Conservation (phyloP, 2,113 vertebrate genomes). For the Lepidiolamprologus cunningtoni region DNA sequence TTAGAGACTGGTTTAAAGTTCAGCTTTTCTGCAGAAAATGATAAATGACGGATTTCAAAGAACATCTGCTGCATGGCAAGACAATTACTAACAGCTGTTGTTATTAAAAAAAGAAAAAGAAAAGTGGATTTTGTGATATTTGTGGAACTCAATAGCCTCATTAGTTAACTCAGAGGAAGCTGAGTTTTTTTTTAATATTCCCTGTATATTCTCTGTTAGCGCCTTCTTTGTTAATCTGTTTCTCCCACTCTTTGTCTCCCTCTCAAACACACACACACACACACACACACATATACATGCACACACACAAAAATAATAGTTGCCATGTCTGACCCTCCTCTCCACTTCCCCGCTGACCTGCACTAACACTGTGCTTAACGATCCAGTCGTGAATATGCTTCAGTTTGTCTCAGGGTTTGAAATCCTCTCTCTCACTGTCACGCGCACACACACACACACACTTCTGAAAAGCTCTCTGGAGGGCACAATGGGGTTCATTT, state of each 20-base stretch:
- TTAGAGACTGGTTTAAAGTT: constrained; percentile 4
- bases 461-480: background rate
- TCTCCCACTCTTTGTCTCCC: background rate
- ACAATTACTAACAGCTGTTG: background rate
- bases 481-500: background rate
- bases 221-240: background rate
- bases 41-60: background rate
- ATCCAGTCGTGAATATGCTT: background rate
- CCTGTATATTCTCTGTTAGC: background rate
- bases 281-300: background rate
- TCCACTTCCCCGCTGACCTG: background rate
- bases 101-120: background rate
- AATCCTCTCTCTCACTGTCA: background rate
- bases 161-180: background rate
- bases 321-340: background rate
- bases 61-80: background rate
- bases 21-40: background rate
- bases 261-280: background rate
- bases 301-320: background rate
- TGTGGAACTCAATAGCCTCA: background rate
- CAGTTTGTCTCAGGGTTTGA: background rate
- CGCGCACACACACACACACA: background rate
- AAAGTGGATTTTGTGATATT: background rate
- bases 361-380: background rate
- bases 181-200: background rate